A percentile compares a stretch with the other conserved stretches of the same genome.
Evolutionary conservation across 2,888 invertebrate species (phyloP).

Genomic region (Callyntrura guangdongensis): DNA sequence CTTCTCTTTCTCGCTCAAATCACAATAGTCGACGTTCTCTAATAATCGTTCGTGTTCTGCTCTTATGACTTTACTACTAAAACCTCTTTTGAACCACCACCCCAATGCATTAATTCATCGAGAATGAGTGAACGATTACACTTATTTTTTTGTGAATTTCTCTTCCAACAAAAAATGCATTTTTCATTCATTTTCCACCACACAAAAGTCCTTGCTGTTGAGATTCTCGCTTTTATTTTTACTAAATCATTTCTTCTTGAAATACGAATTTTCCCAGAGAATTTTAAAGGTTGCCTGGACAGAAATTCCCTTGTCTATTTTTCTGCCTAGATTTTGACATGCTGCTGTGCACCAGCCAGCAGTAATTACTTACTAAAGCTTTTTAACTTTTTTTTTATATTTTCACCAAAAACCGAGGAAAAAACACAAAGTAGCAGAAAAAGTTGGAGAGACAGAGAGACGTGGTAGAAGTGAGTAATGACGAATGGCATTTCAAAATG

Average conservation of each 20-base stretch:
- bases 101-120: not conserved
- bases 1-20: not conserved
- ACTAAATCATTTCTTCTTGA: conserved; percentile 1
- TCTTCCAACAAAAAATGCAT: conserved; percentile 3
- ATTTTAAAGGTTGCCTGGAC: not conserved
- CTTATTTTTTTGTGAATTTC: not conserved
- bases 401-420: not conserved
- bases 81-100: not conserved
- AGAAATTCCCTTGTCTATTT: not conserved
- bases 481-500: conserved; percentile 44
- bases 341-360: not conserved
- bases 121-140: conserved; percentile 10
- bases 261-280: not conserved
- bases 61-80: conserved; percentile 50
- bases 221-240: not conserved
- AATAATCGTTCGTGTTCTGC: conserved; percentile 37
- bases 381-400: conserved; percentile 36
- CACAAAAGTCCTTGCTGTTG: conserved; percentile 7
- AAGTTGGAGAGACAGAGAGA: not conserved
- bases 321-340: not conserved
- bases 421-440: not conserved
- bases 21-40: conserved; percentile 57
- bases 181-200: conserved; percentile 7
- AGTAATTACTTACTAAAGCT: conserved; percentile 51
- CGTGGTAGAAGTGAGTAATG: not conserved